Percentiles rank a stretch among this genome's conserved stretches.
These are phyloP conservation scores for Trachelus stipa DNA, from an alignment of 2,888 invertebrate genomes.

Conservation along the genomic window DNA sequence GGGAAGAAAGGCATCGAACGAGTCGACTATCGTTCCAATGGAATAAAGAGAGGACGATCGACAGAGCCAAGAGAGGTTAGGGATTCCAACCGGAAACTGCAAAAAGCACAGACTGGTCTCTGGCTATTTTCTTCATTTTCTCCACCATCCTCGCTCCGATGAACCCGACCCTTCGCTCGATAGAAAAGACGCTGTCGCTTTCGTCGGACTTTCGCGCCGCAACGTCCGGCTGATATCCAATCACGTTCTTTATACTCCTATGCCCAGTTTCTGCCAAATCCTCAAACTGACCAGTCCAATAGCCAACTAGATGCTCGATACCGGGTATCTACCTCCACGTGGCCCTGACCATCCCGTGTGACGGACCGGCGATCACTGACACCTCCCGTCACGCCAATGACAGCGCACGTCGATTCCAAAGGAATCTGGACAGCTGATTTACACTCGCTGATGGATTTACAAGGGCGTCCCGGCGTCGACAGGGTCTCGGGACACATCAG, in stretches of 20 bases:
- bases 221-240: background rate
- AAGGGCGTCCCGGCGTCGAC: background rate
- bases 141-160: background rate
- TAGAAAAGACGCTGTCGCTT: constrained; percentile 7
- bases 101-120: constrained; percentile 3
- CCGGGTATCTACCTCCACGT: background rate
- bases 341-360: background rate
- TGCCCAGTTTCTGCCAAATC: background rate
- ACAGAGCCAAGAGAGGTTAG: background rate
- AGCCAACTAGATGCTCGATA: background rate
- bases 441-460: background rate
- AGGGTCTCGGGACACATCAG: background rate
- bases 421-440: background rate
- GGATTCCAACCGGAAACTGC: constrained; percentile 1
- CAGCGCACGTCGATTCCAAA: background rate
- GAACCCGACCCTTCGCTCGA: background rate
- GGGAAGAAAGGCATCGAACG: background rate
- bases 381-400: background rate
- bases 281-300: background rate
- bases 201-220: background rate
- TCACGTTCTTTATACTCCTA: background rate
- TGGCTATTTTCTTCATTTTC: background rate
- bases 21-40: background rate
- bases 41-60: background rate
- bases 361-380: background rate